phyloP scores from a whole-genome alignment of 2,888 invertebrate genomes.

The Venustoraphidia nigricollis region DNA sequence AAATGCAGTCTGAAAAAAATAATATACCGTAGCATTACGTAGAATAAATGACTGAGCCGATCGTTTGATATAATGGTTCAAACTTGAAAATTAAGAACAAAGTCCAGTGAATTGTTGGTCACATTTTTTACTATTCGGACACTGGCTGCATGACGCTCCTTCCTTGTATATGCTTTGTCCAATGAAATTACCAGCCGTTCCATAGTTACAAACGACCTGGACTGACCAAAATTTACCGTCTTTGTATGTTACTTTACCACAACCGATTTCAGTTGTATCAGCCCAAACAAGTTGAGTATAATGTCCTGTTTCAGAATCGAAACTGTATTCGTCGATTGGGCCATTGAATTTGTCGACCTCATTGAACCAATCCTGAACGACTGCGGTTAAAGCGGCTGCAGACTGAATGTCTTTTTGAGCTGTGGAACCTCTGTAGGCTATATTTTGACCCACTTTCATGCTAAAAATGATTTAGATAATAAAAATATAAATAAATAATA shows the following conservation, averaged over 20 bases:
- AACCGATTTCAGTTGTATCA: background rate
- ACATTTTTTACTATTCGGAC: background rate
- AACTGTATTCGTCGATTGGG: background rate
- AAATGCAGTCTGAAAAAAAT: too few relatives aligned
- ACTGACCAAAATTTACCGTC: too few relatives aligned
- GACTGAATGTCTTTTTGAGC: background rate
- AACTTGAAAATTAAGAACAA: too few relatives aligned
- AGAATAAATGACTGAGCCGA: too few relatives aligned
- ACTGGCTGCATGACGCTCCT: background rate
- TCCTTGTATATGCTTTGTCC: conserved; percentile 14
- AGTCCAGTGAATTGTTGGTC: too few relatives aligned
- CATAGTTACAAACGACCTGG: conserved; percentile 30
- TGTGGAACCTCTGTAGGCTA: background rate
- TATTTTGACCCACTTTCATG: background rate
- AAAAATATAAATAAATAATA: too few relatives aligned
- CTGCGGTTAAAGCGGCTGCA: too few relatives aligned
- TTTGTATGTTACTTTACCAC: background rate
- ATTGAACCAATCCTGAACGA: background rate
- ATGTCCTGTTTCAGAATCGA: background rate
- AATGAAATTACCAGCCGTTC: conserved; percentile 32
- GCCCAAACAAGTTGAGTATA: conserved; percentile 1
- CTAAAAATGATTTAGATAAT: too few relatives aligned
- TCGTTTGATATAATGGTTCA: too few relatives aligned
- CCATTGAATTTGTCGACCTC: background rate
- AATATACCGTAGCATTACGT: too few relatives aligned